phyloP scores from a whole-genome alignment of 1,140 invertebrate species.

The Diabrotica undecimpunctata region DNA sequence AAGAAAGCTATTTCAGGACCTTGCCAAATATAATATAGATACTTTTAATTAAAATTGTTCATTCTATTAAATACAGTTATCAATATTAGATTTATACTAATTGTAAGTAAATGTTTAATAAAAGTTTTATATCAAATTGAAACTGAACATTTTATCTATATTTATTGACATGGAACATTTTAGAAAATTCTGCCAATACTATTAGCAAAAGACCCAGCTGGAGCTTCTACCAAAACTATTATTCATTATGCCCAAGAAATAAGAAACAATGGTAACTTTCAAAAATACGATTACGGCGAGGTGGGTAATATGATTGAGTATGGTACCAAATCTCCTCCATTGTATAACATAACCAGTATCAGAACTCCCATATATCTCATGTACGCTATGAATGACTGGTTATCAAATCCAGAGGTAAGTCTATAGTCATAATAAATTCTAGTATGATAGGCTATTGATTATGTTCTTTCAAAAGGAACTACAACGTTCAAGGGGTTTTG shows the following conservation, averaged over 20 bases:
- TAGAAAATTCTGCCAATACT: slow-evolving; percentile 64
- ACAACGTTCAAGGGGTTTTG: no score
- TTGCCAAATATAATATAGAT: no score
- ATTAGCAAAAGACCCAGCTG: slow-evolving; percentile 70
- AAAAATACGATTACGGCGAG: slow-evolving; percentile 64
- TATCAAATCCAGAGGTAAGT: slow-evolving; percentile 56
- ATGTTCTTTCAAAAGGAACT: no score
- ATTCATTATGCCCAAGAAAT: slow-evolving; percentile 68
- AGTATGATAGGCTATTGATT: no score
- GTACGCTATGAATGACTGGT: slow-evolving; percentile 68
- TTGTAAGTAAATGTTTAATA: no score
- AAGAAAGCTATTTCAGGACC: no score
- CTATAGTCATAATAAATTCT: no score
- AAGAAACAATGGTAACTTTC: slow-evolving; percentile 55
- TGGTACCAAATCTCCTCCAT: slow-evolving; percentile 57
- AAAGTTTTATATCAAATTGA: no score
- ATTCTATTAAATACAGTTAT: no score
- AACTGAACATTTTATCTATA: not conserved
- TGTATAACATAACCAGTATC: slow-evolving; percentile 63
- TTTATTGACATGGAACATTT: slow-evolving; percentile 1
- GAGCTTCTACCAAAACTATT: slow-evolving; percentile 73
- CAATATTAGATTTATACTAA: no score
- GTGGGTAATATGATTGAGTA: slow-evolving; percentile 55
- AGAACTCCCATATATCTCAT: slow-evolving; percentile 65
- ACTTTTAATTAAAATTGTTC: no score